Evolutionary conservation across 1,140 invertebrate species (phyloP).

Genomic region (Anadara kagoshimensis): DNA sequence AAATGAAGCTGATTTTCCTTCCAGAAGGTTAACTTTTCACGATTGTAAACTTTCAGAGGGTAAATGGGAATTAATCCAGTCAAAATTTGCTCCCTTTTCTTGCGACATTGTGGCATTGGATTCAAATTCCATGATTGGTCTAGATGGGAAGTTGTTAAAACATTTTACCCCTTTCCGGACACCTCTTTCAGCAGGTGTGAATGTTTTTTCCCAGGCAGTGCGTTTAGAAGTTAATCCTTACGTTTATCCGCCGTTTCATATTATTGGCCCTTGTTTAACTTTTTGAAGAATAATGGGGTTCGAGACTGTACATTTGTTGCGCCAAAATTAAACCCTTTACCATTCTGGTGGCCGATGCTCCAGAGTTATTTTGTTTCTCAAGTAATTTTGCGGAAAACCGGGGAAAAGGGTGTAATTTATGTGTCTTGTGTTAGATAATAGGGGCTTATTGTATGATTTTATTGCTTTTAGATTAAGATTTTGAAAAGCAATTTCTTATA

Average conservation of each 20-base stretch:
- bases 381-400: constrained; percentile 16
- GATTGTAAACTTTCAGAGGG: constrained; percentile 12
- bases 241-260: constrained; percentile 14
- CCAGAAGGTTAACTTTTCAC: not conserved
- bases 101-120: constrained; percentile 26
- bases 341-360: constrained; percentile 30
- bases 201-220: constrained; percentile 24
- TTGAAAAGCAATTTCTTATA: too few species aligned
- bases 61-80: constrained; percentile 4
- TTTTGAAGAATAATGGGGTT: constrained; percentile 12
- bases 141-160: not conserved
- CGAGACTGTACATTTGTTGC: constrained; percentile 29
- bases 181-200: constrained; percentile 20
- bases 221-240: constrained; percentile 7
- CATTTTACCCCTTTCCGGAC: constrained; percentile 27
- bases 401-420: constrained; percentile 17
- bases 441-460: constrained; percentile 13
- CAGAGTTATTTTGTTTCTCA: not conserved
- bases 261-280: constrained; percentile 28
- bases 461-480: constrained; percentile 17
- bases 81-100: not conserved
- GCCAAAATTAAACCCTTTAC: constrained; percentile 8
- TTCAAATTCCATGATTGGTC: constrained; percentile 16
- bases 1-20: constrained; percentile 8
- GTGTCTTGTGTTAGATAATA: constrained; percentile 17